Base-by-base conservation (phyloP, 2,113 vertebrate species). In the Chamaetylas fuelleborni region DNA sequence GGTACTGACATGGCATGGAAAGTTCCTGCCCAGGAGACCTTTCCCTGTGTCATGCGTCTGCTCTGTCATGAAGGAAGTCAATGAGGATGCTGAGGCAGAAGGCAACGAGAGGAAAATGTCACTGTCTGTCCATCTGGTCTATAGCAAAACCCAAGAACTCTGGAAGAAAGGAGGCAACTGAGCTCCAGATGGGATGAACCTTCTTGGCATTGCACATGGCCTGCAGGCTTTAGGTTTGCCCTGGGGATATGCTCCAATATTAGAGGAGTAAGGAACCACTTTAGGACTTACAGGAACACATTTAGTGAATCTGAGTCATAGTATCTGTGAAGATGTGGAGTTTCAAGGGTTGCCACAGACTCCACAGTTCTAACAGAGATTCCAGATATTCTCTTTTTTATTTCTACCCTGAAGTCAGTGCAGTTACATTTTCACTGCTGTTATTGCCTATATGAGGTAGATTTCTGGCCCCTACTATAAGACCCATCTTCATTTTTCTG, bases 1-100 rank as follows among this genome's bases (percentile, higher is more conserved):
- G 1, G 8, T 45, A 48, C 14, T 54, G 72, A 42, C 0, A 0
- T 8, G 40, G 26, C 1, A 0, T 47, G 50, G 34, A 34, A 88
- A 66, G 14, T 33, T 56, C 11, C 15, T 60, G 45, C 64, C 66
- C 56, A 67, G 67, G 31, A 91, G 33, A 58, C 6, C 50, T 84
- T 66, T 50, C 34, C 6, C 18, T 66, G 5, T 58, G 29, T 6
- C 26, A 5, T 5, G 6, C n/a, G 9, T 42, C 33, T 85, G 48
- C 38, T 74, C 10, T 70, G 26, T 62, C 47, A 33, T 19, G 40
- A 81, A 57, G 16, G 20, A 47, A 47, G 18, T 40, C 76, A 82
- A 3, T 0, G 6, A 51, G 23, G 16, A 69, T 62, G 8, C 12
- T 2, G 4, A 81, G 40, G 28, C 12, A 79, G 26, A 61, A 92